These are phyloP conservation scores for Lepus americanus DNA, from an alignment of 2,113 vertebrate species.

Conservation along the genomic window DNA sequence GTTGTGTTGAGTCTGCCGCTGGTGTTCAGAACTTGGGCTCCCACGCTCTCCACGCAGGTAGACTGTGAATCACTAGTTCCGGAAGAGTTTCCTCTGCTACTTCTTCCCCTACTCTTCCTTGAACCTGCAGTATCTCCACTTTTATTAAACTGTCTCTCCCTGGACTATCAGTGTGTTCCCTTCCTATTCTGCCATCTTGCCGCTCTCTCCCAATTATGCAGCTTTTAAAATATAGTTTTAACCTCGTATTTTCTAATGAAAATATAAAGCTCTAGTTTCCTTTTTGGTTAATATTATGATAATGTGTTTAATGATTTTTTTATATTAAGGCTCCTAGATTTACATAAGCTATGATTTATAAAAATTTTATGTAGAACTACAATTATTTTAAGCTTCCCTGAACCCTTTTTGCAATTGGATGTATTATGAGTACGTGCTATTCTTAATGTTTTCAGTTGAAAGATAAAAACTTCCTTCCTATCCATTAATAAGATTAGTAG, in stretches of 20 bases:
- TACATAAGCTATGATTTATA: conserved; percentile 32
- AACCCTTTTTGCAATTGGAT: conserved; percentile 27
- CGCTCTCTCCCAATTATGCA: background rate
- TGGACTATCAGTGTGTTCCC: no score
- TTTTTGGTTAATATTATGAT: background rate
- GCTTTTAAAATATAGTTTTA: background rate
- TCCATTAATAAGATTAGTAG: background rate
- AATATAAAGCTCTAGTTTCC: background rate
- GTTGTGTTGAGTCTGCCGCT: no score
- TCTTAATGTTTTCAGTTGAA: background rate
- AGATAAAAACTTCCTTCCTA: background rate
- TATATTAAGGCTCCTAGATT: background rate
- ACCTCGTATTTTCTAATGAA: background rate
- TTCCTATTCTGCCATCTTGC: no score
- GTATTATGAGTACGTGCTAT: background rate
- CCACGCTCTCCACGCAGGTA: no score
- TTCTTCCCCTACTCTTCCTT: no score
- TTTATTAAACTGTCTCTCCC: no score
- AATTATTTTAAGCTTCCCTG: background rate
- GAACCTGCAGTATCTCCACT: no score
- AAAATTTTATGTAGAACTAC: background rate
- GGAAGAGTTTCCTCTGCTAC: no score
- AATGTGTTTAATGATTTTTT: conserved; percentile 6
- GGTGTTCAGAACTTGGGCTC: no score
- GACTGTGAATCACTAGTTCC: no score